phyloP scores from a whole-genome alignment of 2,797 vertebrate species.

The Ptychobarbus kaznakovi region DNA sequence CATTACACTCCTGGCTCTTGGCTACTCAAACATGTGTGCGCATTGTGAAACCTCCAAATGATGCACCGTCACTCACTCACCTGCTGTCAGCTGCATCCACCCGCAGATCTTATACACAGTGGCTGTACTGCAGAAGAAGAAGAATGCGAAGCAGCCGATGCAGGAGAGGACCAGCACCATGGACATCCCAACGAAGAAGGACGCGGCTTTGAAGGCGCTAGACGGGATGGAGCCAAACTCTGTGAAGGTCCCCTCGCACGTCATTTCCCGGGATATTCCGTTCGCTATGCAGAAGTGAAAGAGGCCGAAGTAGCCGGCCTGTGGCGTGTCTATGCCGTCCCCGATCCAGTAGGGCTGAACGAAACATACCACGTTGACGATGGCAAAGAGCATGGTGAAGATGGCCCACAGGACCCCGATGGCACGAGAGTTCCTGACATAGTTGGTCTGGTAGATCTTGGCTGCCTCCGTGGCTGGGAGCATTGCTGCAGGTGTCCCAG shows the following conservation, averaged over 20 bases:
- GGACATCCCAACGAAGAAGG: conserved; percentile 97
- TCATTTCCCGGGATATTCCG: conserved; percentile 92
- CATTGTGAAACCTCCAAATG: not conserved
- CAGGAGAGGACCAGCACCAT: conserved; percentile 95
- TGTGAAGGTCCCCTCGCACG: conserved; percentile 94
- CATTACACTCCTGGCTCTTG: not conserved
- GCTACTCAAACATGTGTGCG: too few relatives aligned
- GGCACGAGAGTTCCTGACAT: conserved; percentile 97
- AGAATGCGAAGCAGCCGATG: conserved; percentile 95
- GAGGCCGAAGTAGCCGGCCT: conserved; percentile 97
- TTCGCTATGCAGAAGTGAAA: conserved; percentile 98
- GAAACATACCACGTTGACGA: conserved; percentile 98
- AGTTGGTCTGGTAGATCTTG: conserved; percentile 98
- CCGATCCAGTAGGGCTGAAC: conserved; percentile 99
- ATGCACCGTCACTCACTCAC: conserved; percentile 76
- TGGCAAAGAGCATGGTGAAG: conserved; percentile 98
- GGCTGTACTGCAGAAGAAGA: conserved; percentile 99
- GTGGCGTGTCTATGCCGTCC: conserved; percentile 94
- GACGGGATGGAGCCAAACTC: conserved; percentile 96
- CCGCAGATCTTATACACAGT: conserved; percentile 99
- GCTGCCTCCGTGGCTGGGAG: conserved; percentile 95
- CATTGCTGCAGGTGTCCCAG: conserved; percentile 86
- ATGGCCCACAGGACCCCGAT: conserved; percentile 99
- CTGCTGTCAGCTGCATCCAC: conserved; percentile 98
- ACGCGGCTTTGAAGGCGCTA: conserved; percentile 96